A percentile compares a stretch with the other conserved stretches of the same genome.
Evolutionary conservation across 1,140 invertebrate genomes (phyloP).

Genomic region (Phocides pigmalion): DNA sequence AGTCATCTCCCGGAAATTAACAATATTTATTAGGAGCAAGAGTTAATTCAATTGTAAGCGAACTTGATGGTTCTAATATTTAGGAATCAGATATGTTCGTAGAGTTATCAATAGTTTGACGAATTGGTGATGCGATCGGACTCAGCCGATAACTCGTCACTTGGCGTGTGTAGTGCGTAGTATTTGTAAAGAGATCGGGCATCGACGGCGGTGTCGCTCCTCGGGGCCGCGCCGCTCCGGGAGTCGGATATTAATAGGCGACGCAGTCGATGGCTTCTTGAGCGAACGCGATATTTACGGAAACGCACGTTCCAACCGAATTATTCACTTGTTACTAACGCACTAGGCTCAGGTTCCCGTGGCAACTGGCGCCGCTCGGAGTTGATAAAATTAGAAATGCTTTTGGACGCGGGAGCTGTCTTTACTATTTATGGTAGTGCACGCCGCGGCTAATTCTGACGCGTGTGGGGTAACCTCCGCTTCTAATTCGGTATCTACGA

Average conservation of each 20-base stretch:
- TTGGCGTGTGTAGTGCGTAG: background rate
- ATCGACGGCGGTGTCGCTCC: background rate
- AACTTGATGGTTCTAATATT: too few species aligned
- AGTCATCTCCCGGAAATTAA: background rate
- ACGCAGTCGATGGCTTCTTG: slow-evolving; percentile 44
- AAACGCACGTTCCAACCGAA: slow-evolving; percentile 46
- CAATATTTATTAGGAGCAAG: background rate
- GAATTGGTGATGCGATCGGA: background rate
- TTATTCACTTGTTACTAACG: slow-evolving; percentile 36
- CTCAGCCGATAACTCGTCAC: background rate
- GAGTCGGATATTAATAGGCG: slow-evolving; percentile 67
- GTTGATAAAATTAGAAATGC: slow-evolving; percentile 74
- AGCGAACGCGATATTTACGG: slow-evolving; percentile 57
- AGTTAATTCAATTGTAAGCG: background rate
- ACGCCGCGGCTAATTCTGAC: slow-evolving; percentile 57
- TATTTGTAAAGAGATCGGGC: background rate
- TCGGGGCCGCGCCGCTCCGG: slow-evolving; percentile 50
- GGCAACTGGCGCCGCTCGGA: slow-evolving; percentile 44
- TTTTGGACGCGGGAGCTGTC: slow-evolving; percentile 65
- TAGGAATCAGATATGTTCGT: too few species aligned
- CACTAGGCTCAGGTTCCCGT: slow-evolving; percentile 48
- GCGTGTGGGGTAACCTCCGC: slow-evolving; percentile 60
- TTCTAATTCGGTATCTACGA: slow-evolving; percentile 44
- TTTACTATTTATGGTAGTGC: slow-evolving; percentile 82
- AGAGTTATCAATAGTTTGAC: background rate